Evolutionary conservation across 2,797 vertebrate species (phyloP).

Genomic region (Alosa sapidissima): DNA sequence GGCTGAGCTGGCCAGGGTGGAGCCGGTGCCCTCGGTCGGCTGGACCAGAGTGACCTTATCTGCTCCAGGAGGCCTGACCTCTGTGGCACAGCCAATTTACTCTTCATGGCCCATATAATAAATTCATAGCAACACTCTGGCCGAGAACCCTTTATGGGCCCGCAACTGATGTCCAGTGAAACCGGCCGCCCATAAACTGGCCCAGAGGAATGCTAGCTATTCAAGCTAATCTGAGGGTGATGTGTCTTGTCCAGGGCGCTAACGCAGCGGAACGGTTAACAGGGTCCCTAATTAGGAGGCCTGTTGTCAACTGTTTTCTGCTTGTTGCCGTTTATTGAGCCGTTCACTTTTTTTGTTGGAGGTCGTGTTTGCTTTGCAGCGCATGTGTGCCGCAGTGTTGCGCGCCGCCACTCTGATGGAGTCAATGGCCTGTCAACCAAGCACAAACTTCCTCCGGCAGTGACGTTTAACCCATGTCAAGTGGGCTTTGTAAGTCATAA

Average conservation of each 20-base stretch:
- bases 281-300: constrained; percentile 46
- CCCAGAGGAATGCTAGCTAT: constrained; percentile 54
- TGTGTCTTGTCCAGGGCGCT: constrained; percentile 45
- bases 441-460: not conserved
- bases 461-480: constrained; percentile 13
- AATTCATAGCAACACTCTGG: constrained; percentile 51
- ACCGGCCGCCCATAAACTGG: constrained; percentile 51
- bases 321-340: constrained; percentile 45
- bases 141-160: constrained; percentile 42
- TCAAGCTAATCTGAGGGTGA: constrained; percentile 48
- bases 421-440: not conserved
- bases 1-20: constrained; percentile 22
- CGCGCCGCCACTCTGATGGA: not conserved
- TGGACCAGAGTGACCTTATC: constrained; percentile 53
- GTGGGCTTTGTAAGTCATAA: constrained; percentile 23
- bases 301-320: constrained; percentile 36
- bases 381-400: not conserved
- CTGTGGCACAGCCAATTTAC: constrained; percentile 43
- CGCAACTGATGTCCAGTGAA: constrained; percentile 31
- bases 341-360: constrained; percentile 7
- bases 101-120: constrained; percentile 53
- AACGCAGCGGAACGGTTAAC: constrained; percentile 46
- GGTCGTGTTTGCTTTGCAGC: not conserved
- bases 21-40: constrained; percentile 42
- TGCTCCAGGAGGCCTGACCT: constrained; percentile 53